Evolutionary conservation across 2,888 invertebrate species (phyloP).

Genomic region (Caenorhabditis plicata): DNA sequence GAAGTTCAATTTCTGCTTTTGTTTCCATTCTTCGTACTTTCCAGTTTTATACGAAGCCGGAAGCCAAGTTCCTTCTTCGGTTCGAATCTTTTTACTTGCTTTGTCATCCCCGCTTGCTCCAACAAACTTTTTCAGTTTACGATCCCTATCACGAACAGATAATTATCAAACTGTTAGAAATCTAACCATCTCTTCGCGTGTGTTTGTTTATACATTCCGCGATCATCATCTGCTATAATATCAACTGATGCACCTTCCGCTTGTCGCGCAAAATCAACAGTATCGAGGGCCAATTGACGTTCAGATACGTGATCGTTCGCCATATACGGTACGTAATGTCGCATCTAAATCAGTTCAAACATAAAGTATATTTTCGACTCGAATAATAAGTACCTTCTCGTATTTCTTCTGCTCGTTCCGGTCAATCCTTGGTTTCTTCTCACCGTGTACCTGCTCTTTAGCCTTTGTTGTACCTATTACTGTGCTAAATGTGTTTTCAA

Average conservation of each 20-base stretch:
- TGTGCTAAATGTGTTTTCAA: slow-evolving; percentile 36
- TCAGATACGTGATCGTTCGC: slow-evolving; percentile 54
- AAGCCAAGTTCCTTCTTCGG: slow-evolving; percentile 82
- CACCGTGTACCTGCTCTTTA: slow-evolving; percentile 24
- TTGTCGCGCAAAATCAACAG: slow-evolving; percentile 75
- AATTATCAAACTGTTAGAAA: slow-evolving; percentile 1
- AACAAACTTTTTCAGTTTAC: slow-evolving; percentile 93
- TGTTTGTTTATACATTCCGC: slow-evolving; percentile 53
- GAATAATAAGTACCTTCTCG: slow-evolving; percentile 37
- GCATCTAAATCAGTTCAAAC: slow-evolving; percentile 16
- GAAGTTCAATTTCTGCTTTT: slow-evolving; percentile 53
- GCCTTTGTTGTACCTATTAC: slow-evolving; percentile 34
- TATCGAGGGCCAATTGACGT: slow-evolving; percentile 49
- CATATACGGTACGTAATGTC: slow-evolving; percentile 55
- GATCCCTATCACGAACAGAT: slow-evolving; percentile 75
- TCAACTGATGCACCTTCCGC: slow-evolving; percentile 81
- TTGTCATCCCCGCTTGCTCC: slow-evolving; percentile 53
- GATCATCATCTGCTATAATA: slow-evolving; percentile 78
- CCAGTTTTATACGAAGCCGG: slow-evolving; percentile 87
- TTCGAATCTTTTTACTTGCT: slow-evolving; percentile 79
- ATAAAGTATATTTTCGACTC: no score
- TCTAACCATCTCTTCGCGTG: slow-evolving; percentile 51
- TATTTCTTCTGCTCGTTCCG: slow-evolving; percentile 28
- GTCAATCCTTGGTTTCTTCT: slow-evolving; percentile 18
- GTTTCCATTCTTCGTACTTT: slow-evolving; percentile 69